Evolutionary conservation across 2,113 vertebrate species (phyloP), one percentile per base, ranked within the genome.

Genomic region (Chlorodrepanis virens): DNA sequence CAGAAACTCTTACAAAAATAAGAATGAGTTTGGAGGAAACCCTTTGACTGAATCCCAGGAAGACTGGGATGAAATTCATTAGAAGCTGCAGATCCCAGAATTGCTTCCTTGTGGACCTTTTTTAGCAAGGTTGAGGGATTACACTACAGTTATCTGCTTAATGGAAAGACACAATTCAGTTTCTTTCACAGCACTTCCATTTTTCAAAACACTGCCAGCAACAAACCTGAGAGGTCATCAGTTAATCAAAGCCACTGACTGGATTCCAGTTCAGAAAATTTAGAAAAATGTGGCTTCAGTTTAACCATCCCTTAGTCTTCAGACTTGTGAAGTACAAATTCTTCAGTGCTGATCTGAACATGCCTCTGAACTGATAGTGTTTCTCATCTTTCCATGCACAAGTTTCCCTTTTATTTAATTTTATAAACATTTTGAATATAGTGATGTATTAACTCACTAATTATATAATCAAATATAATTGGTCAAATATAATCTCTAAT

Each of bases 371-470:
- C 22, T 1, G 1, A 35, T 7, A 49, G 5, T 12, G 7, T 65
- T 75, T 69, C 24, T 31, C 1, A 2, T 40, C 18, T 74, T 79
- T 79, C 13, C 0, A 0, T 50, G 45, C 4, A 29, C 11, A 69
- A 19, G 6, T 33, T 83, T 69, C 69, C 35, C 2, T 57, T 86
- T 82, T 47, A 53, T 82, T 72, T 86, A 1, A 24, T 53, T 54
- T 54, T 76, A 22, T 31, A 87, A 49, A 49, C 1, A 54, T 79
- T 64, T 79, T 49, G 8, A 49, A 49, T 2, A 0, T 44, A 29
- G 12, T 60, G 39, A 54, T 64, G 14, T 33, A 27, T 53, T 33
- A 39, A 31, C 8, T 60, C 27, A 31, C 13, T 22, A 52, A 28
- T 52, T 28, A 52, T 17, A 52, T 11, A 28, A 52, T 52, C 50